phyloP scores from a whole-genome alignment of 2,113 vertebrate genomes.

The Oryzias curvinotus region DNA sequence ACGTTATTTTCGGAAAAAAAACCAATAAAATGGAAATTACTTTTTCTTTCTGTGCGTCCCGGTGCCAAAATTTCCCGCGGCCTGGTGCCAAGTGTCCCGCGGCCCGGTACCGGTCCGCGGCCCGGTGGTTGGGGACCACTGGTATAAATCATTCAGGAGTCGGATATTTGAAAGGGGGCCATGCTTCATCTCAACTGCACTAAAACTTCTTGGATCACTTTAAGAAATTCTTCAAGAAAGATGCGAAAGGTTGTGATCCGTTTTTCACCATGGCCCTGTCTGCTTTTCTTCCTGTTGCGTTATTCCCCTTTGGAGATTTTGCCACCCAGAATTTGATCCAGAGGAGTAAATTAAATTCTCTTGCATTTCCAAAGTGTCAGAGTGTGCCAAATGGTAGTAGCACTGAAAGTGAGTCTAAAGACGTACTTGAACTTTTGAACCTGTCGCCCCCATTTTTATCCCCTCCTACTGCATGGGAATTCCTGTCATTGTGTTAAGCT shows the following conservation, averaged over 20 bases:
- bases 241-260: slow-evolving; percentile 40
- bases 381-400: slow-evolving; percentile 73
- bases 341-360: slow-evolving; percentile 61
- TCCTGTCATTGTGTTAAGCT: slow-evolving; percentile 63
- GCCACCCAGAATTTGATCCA: slow-evolving; percentile 58
- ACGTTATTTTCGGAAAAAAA: too few species aligned
- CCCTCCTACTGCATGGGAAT: slow-evolving; percentile 47
- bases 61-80: too few species aligned
- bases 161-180: too few species aligned
- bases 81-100: too few species aligned
- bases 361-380: slow-evolving; percentile 59
- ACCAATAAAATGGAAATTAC: too few species aligned
- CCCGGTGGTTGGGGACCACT: too few species aligned
- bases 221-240: slow-evolving; percentile 58
- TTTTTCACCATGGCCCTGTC: slow-evolving; percentile 12
- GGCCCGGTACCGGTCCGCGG: too few species aligned
- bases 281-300: slow-evolving; percentile 52
- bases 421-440: slow-evolving; percentile 79
- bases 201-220: slow-evolving; percentile 46
- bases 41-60: too few species aligned
- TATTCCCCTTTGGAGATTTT: slow-evolving; percentile 63
- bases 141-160: too few species aligned
- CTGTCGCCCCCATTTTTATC: slow-evolving; percentile 72
- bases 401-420: slow-evolving; percentile 71
- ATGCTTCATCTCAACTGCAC: slow-evolving; percentile 35